phyloP scores from a whole-genome alignment of 2,113 vertebrate species.

The Fulica atra region DNA sequence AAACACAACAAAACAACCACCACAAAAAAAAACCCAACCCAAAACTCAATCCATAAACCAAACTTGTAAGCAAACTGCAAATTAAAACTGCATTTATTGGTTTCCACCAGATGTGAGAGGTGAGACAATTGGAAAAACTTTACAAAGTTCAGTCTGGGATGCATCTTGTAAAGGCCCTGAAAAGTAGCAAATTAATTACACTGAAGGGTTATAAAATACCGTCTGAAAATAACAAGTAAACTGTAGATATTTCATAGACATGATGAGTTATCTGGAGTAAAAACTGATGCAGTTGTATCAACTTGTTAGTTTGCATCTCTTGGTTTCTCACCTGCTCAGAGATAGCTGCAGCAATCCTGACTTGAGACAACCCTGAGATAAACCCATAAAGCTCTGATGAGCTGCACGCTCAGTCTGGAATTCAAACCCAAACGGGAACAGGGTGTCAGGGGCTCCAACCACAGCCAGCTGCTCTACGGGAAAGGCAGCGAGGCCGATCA shows the following conservation, averaged over 20 bases:
- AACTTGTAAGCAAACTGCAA: background rate
- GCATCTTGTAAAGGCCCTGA: background rate
- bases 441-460: background rate
- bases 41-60: background rate
- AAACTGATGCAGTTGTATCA: background rate
- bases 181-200: background rate
- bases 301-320: background rate
- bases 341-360: background rate
- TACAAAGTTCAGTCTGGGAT: background rate
- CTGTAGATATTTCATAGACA: background rate
- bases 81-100: background rate
- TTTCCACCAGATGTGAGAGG: background rate
- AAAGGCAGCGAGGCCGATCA: background rate
- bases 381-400: rapidly evolving
- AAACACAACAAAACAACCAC: background rate
- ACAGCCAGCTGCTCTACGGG: background rate
- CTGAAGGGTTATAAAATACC: background rate
- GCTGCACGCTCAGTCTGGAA: background rate
- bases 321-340: background rate
- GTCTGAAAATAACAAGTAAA: background rate
- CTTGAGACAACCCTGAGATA: rapidly evolving
- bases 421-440: rapidly evolving
- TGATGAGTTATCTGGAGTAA: background rate
- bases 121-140: background rate
- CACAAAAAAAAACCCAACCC: too few relatives aligned